Base-by-base conservation (phyloP, 2,113 vertebrate species). In the Esox niger region DNA sequence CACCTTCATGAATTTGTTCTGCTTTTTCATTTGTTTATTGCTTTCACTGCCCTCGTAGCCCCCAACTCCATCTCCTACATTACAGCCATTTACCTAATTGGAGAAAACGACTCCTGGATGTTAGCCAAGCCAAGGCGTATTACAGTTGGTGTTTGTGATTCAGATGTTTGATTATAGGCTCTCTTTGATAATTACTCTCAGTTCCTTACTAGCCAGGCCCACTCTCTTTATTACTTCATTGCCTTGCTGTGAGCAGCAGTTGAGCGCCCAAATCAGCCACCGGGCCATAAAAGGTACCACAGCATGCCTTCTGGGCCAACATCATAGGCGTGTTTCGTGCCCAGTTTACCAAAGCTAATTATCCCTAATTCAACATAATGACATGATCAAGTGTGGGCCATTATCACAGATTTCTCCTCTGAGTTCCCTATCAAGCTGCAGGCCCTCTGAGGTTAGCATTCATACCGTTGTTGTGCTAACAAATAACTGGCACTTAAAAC, bases 61-160 rank as follows among this genome's bases (percentile, higher is more conserved):
- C 43, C 17, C 46, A 23, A 10, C 74, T 69, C 66, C 80, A 69
- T 64, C 74, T 76, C 67, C 81, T 73, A 77, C 81, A 87, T 88
- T 84, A 89, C 79, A 88, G 82, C 86, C 85, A 90, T 87, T 89
- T 85, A 89, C 83, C 85, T 90, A 90, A 91, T 89, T 90, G 87
- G 87, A 90, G 90, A 87, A 91, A 91, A 88, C 83, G 84, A 89
- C 87, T 89, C 74, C 85, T 90, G 90, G 90, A 90, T 88, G 75
- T 77, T 77, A 81, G 88, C 88, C 90, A 89, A 87, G 83, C n/a
- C n/a, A n/a, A n/a, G 84, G 80, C 73, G 82, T 88, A 62, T 88
- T 88, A 88, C 86, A 82, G 88, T 82, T 80, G 70, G 62, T 87
- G 86, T 89, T 91, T 89, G 88, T 62, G 87, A 91, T 91, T 88